Conservation (phyloP, 64 coral and sea anemone species). For the Montipora capricornis region DNA sequence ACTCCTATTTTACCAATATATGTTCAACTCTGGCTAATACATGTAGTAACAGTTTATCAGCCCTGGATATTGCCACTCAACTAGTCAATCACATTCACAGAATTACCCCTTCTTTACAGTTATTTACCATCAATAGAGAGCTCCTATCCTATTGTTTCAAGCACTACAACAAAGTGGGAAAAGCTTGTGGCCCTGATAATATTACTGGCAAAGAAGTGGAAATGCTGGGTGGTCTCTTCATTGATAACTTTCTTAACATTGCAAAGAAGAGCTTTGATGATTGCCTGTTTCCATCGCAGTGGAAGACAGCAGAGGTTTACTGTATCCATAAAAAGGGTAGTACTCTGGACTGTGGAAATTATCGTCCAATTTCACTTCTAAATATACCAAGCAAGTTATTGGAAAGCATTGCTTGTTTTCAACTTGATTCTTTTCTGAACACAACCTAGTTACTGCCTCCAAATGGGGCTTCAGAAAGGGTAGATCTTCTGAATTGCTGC, state of each 20-base stretch:
- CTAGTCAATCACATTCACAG: neutral
- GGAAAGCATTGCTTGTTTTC: constrained; percentile 10
- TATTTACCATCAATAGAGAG: neutral
- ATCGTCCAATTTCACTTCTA: constrained; percentile 4
- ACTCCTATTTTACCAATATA: too few relatives aligned
- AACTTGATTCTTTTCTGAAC: too few relatives aligned
- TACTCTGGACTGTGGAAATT: neutral
- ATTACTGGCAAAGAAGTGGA: neutral
- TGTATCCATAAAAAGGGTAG: neutral
- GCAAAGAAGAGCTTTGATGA: neutral
- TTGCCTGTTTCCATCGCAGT: constrained; percentile 1
- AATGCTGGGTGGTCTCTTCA: neutral
- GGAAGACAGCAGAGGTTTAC: neutral
- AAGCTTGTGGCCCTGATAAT: constrained; percentile 7
- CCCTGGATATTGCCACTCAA: neutral
- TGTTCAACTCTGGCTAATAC: too few relatives aligned
- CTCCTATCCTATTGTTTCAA: neutral
- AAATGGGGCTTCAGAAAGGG: too few relatives aligned
- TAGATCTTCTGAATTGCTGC: too few relatives aligned
- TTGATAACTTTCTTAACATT: neutral
- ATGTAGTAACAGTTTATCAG: too few relatives aligned
- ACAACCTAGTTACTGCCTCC: too few relatives aligned
- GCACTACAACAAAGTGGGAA: neutral
- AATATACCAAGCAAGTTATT: neutral
- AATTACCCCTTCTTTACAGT: neutral